Conservation (phyloP, 2,113 vertebrate species). For the Typhlomys cinereus region DNA sequence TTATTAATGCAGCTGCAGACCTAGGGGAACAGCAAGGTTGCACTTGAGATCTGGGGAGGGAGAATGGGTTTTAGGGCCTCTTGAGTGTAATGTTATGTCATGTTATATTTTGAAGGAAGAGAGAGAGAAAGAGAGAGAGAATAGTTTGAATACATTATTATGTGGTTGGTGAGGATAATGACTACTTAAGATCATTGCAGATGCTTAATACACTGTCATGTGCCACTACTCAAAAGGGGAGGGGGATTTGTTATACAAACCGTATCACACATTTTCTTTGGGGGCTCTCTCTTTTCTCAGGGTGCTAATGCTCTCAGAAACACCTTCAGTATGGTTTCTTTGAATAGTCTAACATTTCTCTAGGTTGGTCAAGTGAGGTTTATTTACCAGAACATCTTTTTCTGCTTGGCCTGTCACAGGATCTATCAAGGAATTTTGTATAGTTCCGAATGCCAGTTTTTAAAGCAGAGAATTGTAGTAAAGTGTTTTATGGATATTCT, state of each 20-base stretch:
- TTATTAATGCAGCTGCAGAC: not conserved
- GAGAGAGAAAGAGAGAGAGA: not conserved
- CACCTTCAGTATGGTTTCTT: not conserved
- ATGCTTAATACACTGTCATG: not conserved
- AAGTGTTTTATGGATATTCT: not conserved
- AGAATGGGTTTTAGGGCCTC: not conserved
- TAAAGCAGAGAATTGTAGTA: not conserved
- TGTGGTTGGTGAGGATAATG: not conserved
- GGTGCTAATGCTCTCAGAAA: not conserved
- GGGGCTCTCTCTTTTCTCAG: not conserved
- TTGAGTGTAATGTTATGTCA: not conserved
- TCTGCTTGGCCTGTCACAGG: no score
- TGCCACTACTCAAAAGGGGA: not conserved
- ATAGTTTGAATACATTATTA: not conserved
- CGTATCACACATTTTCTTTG: not conserved
- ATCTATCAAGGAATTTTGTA: no score
- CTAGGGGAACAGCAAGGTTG: not conserved
- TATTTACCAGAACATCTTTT: not conserved
- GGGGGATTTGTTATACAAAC: not conserved
- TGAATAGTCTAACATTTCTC: not conserved
- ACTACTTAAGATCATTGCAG: not conserved
- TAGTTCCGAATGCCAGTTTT: not conserved
- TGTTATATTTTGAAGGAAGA: not conserved
- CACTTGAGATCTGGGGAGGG: not conserved
- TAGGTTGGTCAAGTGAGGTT: not conserved